Base-by-base conservation (phyloP, 2,888 invertebrate genomes). In the Eupithecia abbreviata region DNA sequence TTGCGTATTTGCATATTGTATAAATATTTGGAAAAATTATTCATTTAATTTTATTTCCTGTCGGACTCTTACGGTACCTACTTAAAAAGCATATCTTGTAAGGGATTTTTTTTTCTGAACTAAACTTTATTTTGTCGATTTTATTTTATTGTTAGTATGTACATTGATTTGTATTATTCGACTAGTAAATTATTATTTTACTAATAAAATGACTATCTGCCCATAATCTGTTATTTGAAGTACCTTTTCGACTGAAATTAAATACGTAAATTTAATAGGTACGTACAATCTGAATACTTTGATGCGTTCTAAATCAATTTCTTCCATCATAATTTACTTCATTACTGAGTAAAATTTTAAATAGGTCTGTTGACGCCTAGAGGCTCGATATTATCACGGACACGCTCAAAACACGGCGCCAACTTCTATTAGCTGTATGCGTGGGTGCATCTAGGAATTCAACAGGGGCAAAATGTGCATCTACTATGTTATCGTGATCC, bases 301-400 rank as follows among this genome's bases (percentile, higher is more conserved):
- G 47, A 58, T 47, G 76, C 71, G 73, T 73, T 71, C 47, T 71
- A 67, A 76, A 76, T 76, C 76, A 76, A 76, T 76, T 77, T 76
- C 58, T 72, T 58, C 65, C 47, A 43, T 66, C 73, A 74, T 78
- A 75, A 72, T 76, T 77, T 78, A 78, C 77, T 81, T 76, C 79
- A 84, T 83, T 85, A 85, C 84, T 85, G 83, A 83, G 85, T 83
- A 80, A 30, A 87, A 88, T 89, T 88, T 90, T 87, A 87, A 90
- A 90, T 86, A 87, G 87, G 84, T 85, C 84, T 88, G 87, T 89
- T 87, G 89, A 91, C 87, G 90, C 90, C 90, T 88, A 83, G 84
- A 88, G 86, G 86, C 81, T 84, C 84, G 93, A 94, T 94, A 87
- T 85, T 92, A 93, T 93, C 94, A 87, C 85, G 87, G 85, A 87